Conservation (phyloP, 2,888 invertebrate species). For the Mantis religiosa region DNA sequence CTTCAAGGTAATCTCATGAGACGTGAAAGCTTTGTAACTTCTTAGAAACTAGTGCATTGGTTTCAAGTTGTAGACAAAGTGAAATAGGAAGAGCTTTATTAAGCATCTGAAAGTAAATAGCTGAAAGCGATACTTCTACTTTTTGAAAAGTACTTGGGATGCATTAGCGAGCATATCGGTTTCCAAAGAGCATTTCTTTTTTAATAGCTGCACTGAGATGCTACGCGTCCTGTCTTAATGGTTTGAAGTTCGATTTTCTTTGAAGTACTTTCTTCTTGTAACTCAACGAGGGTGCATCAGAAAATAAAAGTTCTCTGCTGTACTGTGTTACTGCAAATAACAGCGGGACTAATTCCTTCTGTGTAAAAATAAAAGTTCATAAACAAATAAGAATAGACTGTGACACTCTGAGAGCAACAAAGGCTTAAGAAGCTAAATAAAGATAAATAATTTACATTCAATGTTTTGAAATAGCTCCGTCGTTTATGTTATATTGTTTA, state of each 20-base stretch:
- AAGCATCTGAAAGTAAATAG: background rate
- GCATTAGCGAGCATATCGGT: background rate
- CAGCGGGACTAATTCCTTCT: too few relatives aligned
- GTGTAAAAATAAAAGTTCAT: too few relatives aligned
- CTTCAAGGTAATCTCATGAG: too few relatives aligned
- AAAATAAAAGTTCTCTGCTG: background rate
- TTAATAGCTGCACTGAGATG: background rate
- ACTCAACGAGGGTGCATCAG: background rate
- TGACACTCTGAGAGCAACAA: too few relatives aligned
- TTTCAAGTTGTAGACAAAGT: background rate
- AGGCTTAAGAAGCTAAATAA: too few relatives aligned
- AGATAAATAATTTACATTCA: too few relatives aligned
- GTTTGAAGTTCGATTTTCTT: background rate
- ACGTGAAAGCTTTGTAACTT: too few relatives aligned
- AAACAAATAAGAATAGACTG: too few relatives aligned
- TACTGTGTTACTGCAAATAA: too few relatives aligned
- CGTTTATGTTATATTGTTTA: too few relatives aligned
- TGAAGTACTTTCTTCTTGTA: background rate
- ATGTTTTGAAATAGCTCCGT: too few relatives aligned
- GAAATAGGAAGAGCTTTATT: background rate
- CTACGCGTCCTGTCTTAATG: background rate
- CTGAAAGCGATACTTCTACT: background rate
- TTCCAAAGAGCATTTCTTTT: background rate
- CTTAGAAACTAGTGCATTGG: background rate
- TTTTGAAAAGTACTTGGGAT: background rate